phyloP scores from a whole-genome alignment of 2,888 invertebrate genomes.

The Micoletzkya japonica region DNA sequence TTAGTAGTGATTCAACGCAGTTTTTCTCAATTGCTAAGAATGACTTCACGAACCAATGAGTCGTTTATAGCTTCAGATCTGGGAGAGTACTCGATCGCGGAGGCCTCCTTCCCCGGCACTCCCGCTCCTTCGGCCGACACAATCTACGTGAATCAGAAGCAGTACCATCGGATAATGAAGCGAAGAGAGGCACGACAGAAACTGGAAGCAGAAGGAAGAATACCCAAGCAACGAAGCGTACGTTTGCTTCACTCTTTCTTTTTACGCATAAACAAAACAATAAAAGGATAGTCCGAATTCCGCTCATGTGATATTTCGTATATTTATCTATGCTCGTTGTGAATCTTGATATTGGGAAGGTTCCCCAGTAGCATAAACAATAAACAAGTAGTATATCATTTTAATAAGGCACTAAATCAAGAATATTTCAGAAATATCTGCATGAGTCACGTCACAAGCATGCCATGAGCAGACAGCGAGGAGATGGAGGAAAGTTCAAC shows the following conservation, averaged over 20 bases:
- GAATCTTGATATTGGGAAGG: not conserved
- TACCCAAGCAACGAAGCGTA: conserved; percentile 93
- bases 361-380: not conserved
- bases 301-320: conserved; percentile 3
- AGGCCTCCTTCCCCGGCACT: too few relatives aligned
- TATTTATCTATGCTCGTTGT: conserved; percentile 1
- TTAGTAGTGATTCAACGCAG: too few relatives aligned
- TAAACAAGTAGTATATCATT: too few relatives aligned
- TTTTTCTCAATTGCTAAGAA: too few relatives aligned
- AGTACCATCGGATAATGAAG: conserved; percentile 93
- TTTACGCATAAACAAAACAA: too few relatives aligned
- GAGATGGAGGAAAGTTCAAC: conserved; percentile 49
- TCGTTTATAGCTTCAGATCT: too few relatives aligned
- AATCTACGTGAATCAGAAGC: conserved; percentile 95
- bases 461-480: conserved; percentile 43
- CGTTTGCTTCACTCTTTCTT: too few relatives aligned
- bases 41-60: too few relatives aligned
- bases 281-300: conserved; percentile 15
- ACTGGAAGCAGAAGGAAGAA: conserved; percentile 89
- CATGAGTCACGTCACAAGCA: conserved; percentile 52
- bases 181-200: conserved; percentile 85
- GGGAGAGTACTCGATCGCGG: too few relatives aligned
- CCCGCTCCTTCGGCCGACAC: conserved; percentile 72
- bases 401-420: not conserved
- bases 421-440: conserved; percentile 52